Conservation (phyloP, 2,888 invertebrate species). For the Amphiduros pacificus region DNA sequence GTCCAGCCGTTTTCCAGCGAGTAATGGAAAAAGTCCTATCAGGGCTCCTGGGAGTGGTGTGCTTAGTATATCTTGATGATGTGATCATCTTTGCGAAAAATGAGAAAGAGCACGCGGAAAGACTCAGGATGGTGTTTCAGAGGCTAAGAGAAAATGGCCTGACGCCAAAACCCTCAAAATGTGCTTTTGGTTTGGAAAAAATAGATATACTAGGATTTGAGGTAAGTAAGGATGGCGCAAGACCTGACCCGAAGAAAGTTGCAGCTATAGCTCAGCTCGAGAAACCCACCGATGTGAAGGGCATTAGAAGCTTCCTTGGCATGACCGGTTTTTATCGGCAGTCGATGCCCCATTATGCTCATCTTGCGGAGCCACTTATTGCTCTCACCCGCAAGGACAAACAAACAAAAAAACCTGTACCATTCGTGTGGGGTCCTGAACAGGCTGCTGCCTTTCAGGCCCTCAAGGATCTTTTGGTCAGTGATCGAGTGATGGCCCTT, state of each 20-base stretch:
- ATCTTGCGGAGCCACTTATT: constrained; percentile 6
- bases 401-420: too few species aligned
- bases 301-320: constrained; percentile 9
- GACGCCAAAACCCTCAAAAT: constrained; percentile 22
- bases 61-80: constrained; percentile 23
- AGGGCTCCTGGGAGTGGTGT: constrained; percentile 3
- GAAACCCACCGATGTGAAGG: constrained; percentile 3
- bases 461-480: too few species aligned
- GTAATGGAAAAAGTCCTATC: constrained; percentile 14
- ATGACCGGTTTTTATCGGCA: constrained; percentile 14
- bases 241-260: constrained; percentile 23
- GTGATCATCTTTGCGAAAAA: constrained; percentile 14
- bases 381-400: not conserved
- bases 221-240: constrained; percentile 16
- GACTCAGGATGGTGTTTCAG: constrained; percentile 18
- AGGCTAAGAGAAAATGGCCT: constrained; percentile 15
- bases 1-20: constrained; percentile 18
- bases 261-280: constrained; percentile 12
- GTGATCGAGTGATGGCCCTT: too few species aligned
- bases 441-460: not conserved
- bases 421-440: constrained; percentile 7
- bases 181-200: constrained; percentile 13
- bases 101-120: constrained; percentile 11
- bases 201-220: constrained; percentile 20
- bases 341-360: constrained; percentile 10